Percentiles rank a stretch among this genome's conserved stretches.
These are phyloP conservation scores for Drosophila prostipennis DNA, from an alignment of 2,888 invertebrate genomes.

Conservation along the genomic window DNA sequence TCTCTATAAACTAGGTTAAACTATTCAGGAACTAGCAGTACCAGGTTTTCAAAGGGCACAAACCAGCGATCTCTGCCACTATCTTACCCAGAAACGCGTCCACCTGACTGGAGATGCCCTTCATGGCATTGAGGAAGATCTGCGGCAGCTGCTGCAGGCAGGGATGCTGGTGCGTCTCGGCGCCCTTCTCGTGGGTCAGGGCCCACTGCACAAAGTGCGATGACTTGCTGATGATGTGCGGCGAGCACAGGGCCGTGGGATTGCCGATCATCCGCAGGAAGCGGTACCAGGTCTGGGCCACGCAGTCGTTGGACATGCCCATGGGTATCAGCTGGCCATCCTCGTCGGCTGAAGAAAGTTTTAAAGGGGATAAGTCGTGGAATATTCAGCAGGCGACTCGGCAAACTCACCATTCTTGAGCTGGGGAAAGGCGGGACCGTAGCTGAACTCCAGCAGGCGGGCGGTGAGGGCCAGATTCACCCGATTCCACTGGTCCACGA, in stretches of 20 bases:
- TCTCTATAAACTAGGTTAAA: too few relatives aligned
- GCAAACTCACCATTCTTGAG: constrained; percentile 89
- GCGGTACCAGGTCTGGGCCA: constrained; percentile 98
- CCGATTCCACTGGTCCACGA: constrained; percentile 97
- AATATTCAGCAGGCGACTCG: too few relatives aligned
- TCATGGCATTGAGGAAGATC: constrained; percentile 97
- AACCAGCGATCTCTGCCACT: too few relatives aligned
- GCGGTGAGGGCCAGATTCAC: constrained; percentile 95
- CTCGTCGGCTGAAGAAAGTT: constrained; percentile 89
- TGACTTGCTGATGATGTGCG: constrained; percentile 89
- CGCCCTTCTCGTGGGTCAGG: constrained; percentile 89
- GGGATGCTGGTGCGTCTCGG: constrained; percentile 95
- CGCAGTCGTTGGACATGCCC: constrained; percentile 94
- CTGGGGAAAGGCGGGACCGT: constrained; percentile 93
- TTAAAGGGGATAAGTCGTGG: neutral
- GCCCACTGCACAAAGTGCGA: constrained; percentile 91
- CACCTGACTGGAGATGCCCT: constrained; percentile 95
- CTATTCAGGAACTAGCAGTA: neutral
- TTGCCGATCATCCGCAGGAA: constrained; percentile 97
- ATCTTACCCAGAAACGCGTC: constrained; percentile 96
- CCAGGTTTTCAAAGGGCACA: neutral
- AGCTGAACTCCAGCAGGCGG: constrained; percentile 93
- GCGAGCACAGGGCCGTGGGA: constrained; percentile 95
- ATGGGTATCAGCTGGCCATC: constrained; percentile 92
- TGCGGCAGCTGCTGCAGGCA: constrained; percentile 92